These are phyloP conservation scores for Arnoldichthys spilopterus DNA, from an alignment of 2,797 vertebrate genomes.

Conservation along the genomic window DNA sequence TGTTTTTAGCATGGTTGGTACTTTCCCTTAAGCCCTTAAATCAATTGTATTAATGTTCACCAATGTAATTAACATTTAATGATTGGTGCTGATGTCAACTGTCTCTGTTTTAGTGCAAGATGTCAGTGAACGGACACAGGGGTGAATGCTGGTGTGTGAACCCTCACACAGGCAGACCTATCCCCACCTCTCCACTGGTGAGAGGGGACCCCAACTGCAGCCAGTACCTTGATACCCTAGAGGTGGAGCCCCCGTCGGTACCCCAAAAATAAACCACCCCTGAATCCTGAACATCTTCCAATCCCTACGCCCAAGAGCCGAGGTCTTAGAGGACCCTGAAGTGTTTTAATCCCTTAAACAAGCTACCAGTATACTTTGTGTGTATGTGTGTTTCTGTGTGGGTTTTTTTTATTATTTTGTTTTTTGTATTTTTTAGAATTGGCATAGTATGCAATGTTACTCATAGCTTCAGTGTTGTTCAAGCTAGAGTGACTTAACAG, in stretches of 20 bases:
- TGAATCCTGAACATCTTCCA: neutral
- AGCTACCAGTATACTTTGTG: conserved; percentile 69
- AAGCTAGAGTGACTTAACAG: conserved; percentile 26
- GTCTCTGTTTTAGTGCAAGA: conserved; percentile 87
- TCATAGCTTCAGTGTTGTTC: conserved; percentile 20
- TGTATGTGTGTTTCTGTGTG: conserved; percentile 59
- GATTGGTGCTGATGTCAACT: neutral
- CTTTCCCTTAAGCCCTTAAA: neutral
- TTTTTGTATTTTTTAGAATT: conserved; percentile 42
- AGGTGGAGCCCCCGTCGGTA: conserved; percentile 70
- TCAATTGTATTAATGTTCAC: neutral
- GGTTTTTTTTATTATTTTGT: conserved; percentile 50
- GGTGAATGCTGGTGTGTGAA: conserved; percentile 98
- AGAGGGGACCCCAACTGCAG: conserved; percentile 95
- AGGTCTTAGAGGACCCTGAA: conserved; percentile 35
- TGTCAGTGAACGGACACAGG: conserved; percentile 94
- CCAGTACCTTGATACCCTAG: conserved; percentile 85
- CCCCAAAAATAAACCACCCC: conserved; percentile 69
- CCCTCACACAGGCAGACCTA: conserved; percentile 88
- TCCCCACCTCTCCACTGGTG: conserved; percentile 87
- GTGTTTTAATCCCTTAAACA: conserved; percentile 67
- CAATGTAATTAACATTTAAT: too few species aligned
- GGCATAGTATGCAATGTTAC: conserved; percentile 27
- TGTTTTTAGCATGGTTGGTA: neutral
- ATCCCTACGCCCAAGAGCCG: conserved; percentile 11